Conservation (phyloP, 2,113 vertebrate species). For the Copsychus sechellarum region DNA sequence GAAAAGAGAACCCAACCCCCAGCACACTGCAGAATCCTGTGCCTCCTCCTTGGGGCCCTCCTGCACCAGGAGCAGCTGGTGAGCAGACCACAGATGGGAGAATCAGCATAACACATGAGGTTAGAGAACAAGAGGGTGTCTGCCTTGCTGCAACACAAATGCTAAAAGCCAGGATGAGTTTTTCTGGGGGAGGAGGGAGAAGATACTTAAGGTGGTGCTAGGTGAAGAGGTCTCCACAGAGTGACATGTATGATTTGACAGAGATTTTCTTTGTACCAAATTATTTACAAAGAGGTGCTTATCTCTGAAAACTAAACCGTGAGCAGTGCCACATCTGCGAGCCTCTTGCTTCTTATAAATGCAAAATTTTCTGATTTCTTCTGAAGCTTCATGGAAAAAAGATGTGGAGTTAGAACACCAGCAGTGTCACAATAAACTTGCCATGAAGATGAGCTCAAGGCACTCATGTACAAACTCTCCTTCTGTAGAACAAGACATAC, state of each 20-base stretch:
- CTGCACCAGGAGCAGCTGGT: slow-evolving; percentile 30
- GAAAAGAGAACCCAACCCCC: too few species aligned
- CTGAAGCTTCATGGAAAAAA: neutral
- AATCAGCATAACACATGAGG: neutral
- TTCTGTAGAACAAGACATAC: neutral
- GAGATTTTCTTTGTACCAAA: neutral
- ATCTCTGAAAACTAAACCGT: neutral
- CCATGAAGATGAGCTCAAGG: neutral
- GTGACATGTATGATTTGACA: fast-evolving
- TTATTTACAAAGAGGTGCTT: neutral
- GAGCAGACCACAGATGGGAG: slow-evolving; percentile 20
- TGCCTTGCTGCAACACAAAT: neutral
- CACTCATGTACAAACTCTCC: neutral
- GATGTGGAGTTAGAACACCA: neutral
- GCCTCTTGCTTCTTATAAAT: neutral
- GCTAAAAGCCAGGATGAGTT: neutral
- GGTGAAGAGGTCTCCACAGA: neutral
- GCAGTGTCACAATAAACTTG: neutral
- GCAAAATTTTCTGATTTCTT: neutral
- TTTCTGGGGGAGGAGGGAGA: neutral
- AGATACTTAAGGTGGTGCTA: neutral
- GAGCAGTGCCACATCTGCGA: fast-evolving
- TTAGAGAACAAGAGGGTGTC: neutral
- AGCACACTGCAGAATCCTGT: neutral
- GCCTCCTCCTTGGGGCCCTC: neutral